Evolutionary conservation across 2,888 invertebrate species (phyloP).

Genomic region (Xiphydria camelus): DNA sequence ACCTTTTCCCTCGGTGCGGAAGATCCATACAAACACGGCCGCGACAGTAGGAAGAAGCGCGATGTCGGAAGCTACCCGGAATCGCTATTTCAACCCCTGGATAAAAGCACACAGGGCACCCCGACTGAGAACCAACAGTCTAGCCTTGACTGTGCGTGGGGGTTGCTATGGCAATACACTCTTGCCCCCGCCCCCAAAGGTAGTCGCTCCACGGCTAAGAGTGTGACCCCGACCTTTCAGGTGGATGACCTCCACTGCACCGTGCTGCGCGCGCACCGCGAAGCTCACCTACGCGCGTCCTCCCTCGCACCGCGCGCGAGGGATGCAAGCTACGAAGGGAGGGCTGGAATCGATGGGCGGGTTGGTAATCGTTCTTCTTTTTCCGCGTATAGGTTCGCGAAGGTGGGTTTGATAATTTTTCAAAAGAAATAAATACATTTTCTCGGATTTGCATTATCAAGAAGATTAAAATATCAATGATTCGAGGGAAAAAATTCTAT

Average conservation of each 20-base stretch:
- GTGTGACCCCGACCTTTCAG: slow-evolving; percentile 59
- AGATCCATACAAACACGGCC: too few relatives aligned
- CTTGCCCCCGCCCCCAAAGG: neutral
- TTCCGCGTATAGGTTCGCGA: slow-evolving; percentile 1
- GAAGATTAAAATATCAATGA: too few relatives aligned
- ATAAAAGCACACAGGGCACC: slow-evolving; percentile 13
- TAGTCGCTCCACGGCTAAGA: slow-evolving; percentile 38
- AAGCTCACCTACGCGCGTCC: slow-evolving; percentile 35
- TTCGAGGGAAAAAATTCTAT: too few relatives aligned
- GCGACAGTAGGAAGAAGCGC: too few relatives aligned
- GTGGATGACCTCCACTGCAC: slow-evolving; percentile 58
- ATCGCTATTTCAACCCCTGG: neutral
- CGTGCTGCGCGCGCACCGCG: slow-evolving; percentile 47
- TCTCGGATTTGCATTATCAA: too few relatives aligned
- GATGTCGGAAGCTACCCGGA: too few relatives aligned
- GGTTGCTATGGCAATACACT: slow-evolving; percentile 51
- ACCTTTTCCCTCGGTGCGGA: too few relatives aligned
- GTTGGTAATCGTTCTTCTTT: slow-evolving; percentile 7
- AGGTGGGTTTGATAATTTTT: too few relatives aligned
- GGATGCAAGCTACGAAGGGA: slow-evolving; percentile 17
- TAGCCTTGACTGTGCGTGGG: slow-evolving; percentile 53
- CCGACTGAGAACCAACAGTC: slow-evolving; percentile 41
- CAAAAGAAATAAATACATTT: too few relatives aligned
- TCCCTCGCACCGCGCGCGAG: slow-evolving; percentile 5
- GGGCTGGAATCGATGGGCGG: slow-evolving; percentile 18